Conservation (phyloP, 2,888 invertebrate species). For the Aleiodes leptofemur region DNA sequence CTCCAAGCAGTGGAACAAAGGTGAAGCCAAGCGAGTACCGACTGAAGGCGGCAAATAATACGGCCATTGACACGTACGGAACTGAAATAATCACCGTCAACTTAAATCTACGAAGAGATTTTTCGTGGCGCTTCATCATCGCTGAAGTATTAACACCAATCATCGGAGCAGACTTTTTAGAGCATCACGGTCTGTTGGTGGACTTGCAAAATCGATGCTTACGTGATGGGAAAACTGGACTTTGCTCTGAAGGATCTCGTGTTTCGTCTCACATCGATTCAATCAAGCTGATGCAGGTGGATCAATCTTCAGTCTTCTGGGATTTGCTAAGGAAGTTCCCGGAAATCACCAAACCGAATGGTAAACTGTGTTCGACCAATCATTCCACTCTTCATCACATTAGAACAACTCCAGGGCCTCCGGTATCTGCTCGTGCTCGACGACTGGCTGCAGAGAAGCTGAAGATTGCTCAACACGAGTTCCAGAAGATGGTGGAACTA, state of each 20-base stretch:
- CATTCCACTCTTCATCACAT: constrained; percentile 57
- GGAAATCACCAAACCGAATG: background rate
- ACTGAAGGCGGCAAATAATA: constrained; percentile 67
- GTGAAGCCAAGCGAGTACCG: too few species aligned
- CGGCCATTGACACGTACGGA: constrained; percentile 63
- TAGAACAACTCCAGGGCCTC: constrained; percentile 61
- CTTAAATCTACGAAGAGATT: constrained; percentile 61
- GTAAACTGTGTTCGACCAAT: background rate
- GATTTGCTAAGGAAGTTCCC: background rate
- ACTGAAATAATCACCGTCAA: constrained; percentile 55
- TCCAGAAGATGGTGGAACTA: constrained; percentile 59
- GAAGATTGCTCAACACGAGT: constrained; percentile 59
- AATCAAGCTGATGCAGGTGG: too few species aligned
- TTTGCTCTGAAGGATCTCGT: background rate
- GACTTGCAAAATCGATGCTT: constrained; percentile 57
- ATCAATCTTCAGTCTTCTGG: too few species aligned
- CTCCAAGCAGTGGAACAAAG: too few species aligned
- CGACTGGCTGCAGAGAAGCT: background rate
- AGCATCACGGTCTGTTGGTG: constrained; percentile 59
- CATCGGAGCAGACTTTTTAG: constrained; percentile 66
- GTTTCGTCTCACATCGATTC: too few species aligned
- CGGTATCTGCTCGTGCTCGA: constrained; percentile 50
- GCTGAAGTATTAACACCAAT: constrained; percentile 66
- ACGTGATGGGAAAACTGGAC: constrained; percentile 38
- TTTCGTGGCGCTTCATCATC: constrained; percentile 64